Evolutionary conservation across 1,140 invertebrate genomes (phyloP).

Genomic region (Ceratosolen fusciceps): DNA sequence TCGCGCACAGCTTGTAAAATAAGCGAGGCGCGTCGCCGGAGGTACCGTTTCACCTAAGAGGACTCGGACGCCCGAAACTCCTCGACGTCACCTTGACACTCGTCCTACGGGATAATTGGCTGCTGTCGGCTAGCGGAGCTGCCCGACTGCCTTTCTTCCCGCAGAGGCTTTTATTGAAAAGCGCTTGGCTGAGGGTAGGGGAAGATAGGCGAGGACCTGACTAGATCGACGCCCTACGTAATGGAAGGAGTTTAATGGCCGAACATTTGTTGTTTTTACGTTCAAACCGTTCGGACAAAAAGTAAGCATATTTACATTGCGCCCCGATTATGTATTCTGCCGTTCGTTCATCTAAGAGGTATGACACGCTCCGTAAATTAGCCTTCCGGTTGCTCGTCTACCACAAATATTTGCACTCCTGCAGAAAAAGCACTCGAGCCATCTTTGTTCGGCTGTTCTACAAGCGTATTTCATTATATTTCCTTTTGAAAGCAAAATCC

Average conservation of each 20-base stretch:
- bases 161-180: too few relatives aligned
- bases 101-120: neutral
- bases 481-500: neutral
- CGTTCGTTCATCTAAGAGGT: too few relatives aligned
- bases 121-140: neutral
- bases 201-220: too few relatives aligned
- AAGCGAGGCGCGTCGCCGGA: neutral
- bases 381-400: neutral
- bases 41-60: neutral
- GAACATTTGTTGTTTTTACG: too few relatives aligned
- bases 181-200: too few relatives aligned
- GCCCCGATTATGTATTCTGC: too few relatives aligned
- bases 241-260: too few relatives aligned
- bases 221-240: too few relatives aligned
- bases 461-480: neutral
- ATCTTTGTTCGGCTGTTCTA: neutral
- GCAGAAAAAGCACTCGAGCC: neutral
- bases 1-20: neutral
- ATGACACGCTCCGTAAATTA: neutral
- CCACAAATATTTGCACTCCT: neutral
- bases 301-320: too few relatives aligned
- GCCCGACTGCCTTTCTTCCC: too few relatives aligned
- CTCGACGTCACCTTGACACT: neutral
- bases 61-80: neutral
- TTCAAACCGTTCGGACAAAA: too few relatives aligned